A percentile compares a stretch with the other conserved stretches of the same genome.
Evolutionary conservation across 1,140 invertebrate genomes (phyloP).

Genomic region (Drosophila lacertosa): DNA sequence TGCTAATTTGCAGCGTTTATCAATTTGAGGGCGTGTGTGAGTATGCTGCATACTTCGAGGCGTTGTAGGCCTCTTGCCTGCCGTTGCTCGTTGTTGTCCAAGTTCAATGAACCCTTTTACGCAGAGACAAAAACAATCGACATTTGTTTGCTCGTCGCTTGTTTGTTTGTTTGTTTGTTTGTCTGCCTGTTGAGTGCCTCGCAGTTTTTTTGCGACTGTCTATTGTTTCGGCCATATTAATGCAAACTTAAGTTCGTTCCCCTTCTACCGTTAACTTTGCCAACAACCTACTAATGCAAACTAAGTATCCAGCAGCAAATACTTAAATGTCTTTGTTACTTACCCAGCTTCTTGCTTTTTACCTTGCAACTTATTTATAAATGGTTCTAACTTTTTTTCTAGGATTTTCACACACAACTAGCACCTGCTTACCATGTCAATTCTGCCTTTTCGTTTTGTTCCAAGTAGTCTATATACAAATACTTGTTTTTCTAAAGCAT

Average conservation of each 20-base stretch:
- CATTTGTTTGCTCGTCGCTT: constrained; percentile 28
- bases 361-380: background rate
- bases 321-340: background rate
- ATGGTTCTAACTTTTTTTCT: background rate
- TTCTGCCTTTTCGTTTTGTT: background rate
- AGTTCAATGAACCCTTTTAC: constrained; percentile 38
- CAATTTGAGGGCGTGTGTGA: constrained; percentile 19
- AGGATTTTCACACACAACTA: background rate
- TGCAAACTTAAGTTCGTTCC: constrained; percentile 39
- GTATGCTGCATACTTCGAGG: constrained; percentile 39
- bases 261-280: background rate
- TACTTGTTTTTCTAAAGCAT: too few species aligned
- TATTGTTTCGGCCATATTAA: constrained; percentile 45
- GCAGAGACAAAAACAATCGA: constrained; percentile 39
- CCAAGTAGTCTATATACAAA: too few species aligned
- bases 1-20: constrained; percentile 63
- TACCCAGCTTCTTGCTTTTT: too few species aligned
- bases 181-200: constrained; percentile 19
- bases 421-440: too few species aligned
- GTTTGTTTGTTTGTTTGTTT: constrained; percentile 35
- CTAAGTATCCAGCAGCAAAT: background rate
- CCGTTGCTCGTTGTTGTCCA: background rate
- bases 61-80: constrained; percentile 27
- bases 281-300: background rate
- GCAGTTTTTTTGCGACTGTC: constrained; percentile 37